These are phyloP conservation scores for Eupithecia inturbata DNA, from an alignment of 2,888 invertebrate species.

Conservation along the genomic window DNA sequence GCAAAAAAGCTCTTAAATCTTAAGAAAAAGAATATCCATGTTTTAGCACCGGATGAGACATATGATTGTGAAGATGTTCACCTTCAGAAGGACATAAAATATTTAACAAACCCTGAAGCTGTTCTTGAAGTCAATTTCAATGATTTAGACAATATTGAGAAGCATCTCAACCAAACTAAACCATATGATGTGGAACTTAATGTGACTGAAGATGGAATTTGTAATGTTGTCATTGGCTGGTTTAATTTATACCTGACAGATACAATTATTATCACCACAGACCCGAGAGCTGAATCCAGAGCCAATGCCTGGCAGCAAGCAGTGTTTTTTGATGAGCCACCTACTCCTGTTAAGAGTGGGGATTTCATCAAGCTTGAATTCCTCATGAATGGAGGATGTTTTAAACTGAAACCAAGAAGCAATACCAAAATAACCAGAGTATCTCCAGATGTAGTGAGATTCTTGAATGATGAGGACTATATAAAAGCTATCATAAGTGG, in stretches of 20 bases:
- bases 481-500: slow-evolving; percentile 67
- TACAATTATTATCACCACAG: slow-evolving; percentile 84
- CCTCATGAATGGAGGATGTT: slow-evolving; percentile 69
- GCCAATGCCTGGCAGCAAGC: slow-evolving; percentile 91
- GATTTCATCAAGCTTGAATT: slow-evolving; percentile 64
- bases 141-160: slow-evolving; percentile 76
- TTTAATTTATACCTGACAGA: slow-evolving; percentile 89
- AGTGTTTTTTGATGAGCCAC: slow-evolving; percentile 85
- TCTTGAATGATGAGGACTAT: slow-evolving; percentile 80
- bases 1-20: slow-evolving; percentile 64
- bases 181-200: slow-evolving; percentile 69
- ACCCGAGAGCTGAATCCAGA: slow-evolving; percentile 77
- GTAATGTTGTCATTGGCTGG: slow-evolving; percentile 89
- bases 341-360: slow-evolving; percentile 59
- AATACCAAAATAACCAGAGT: slow-evolving; percentile 56
- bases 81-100: slow-evolving; percentile 79
- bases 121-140: slow-evolving; percentile 87
- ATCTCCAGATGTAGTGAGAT: slow-evolving; percentile 66
- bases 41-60: slow-evolving; percentile 74
- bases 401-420: slow-evolving; percentile 59
- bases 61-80: slow-evolving; percentile 89
- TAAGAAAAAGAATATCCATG: slow-evolving; percentile 34
- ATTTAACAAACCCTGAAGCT: slow-evolving; percentile 83
- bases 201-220: slow-evolving; percentile 74
- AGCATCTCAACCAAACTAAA: slow-evolving; percentile 61